Evolutionary conservation across 2,888 invertebrate species (phyloP).

Genomic region (Disparrhopalites patrizii): DNA sequence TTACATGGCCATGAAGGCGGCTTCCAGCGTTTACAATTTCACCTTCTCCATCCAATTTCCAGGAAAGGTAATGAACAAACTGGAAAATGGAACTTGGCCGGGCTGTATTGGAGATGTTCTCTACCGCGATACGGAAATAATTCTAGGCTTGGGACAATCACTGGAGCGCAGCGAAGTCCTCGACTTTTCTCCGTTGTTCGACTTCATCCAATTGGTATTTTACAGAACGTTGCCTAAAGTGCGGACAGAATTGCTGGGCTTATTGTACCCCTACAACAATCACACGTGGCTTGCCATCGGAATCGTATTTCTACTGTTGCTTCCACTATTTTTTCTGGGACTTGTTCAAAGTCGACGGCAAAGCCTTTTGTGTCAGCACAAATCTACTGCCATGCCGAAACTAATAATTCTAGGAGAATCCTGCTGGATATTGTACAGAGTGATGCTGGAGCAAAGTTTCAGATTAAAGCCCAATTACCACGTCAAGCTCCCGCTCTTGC

Average conservation of each 20-base stretch:
- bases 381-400: background rate
- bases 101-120: background rate
- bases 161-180: background rate
- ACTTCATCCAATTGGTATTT: background rate
- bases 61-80: background rate
- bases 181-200: background rate
- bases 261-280: background rate
- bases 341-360: too few species aligned
- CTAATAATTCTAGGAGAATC: background rate
- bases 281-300: background rate
- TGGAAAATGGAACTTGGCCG: background rate
- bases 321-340: background rate
- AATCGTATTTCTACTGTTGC: background rate
- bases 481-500: background rate
- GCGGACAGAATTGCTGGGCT: background rate
- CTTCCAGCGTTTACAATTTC: background rate
- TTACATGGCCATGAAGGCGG: background rate
- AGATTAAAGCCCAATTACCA: background rate
- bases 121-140: background rate
- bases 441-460: background rate
- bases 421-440: background rate
- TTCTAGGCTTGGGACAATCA: background rate
- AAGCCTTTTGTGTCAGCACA: too few species aligned
- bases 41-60: background rate
- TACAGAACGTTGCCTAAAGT: background rate